phyloP scores from a whole-genome alignment of 2,888 invertebrate species.

The Ceramica pisi region DNA sequence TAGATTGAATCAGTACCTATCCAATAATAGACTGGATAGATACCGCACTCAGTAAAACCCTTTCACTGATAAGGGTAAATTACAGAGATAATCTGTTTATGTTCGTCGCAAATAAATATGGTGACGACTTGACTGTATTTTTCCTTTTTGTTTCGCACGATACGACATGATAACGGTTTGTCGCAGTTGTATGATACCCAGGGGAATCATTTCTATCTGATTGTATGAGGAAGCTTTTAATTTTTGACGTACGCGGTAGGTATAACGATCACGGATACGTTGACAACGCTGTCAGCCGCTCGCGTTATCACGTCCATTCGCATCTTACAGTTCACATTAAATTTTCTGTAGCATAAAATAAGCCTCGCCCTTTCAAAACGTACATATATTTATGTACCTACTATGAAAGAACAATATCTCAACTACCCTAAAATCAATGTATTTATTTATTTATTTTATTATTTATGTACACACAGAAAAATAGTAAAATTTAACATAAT shows the following conservation, averaged over 20 bases:
- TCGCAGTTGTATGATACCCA: conserved; percentile 27
- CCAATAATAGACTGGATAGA: conserved; percentile 29
- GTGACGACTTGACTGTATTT: conserved; percentile 4
- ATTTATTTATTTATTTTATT: no score
- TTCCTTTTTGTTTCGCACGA: conserved; percentile 24
- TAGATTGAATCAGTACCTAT: conserved; percentile 35
- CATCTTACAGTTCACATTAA: background rate
- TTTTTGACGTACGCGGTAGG: conserved; percentile 10
- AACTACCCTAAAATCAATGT: conserved; percentile 4
- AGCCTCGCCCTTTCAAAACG: background rate
- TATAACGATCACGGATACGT: background rate
- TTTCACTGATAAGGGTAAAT: conserved; percentile 50
- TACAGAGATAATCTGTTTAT: conserved; percentile 45
- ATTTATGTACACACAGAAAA: no score
- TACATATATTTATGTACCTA: no score
- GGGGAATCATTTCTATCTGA: conserved; percentile 45
- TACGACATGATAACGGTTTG: conserved; percentile 34
- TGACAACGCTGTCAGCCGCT: background rate
- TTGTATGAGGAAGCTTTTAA: conserved; percentile 30
- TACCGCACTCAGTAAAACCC: conserved; percentile 34
- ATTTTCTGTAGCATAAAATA: background rate
- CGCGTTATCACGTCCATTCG: background rate
- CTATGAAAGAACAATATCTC: background rate
- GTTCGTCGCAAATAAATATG: conserved; percentile 33
- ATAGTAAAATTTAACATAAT: no score